Percentiles rank a stretch among this genome's conserved stretches.
These are phyloP conservation scores for Sesamia nonagrioides DNA, from an alignment of 1,140 invertebrate species.

Conservation along the genomic window DNA sequence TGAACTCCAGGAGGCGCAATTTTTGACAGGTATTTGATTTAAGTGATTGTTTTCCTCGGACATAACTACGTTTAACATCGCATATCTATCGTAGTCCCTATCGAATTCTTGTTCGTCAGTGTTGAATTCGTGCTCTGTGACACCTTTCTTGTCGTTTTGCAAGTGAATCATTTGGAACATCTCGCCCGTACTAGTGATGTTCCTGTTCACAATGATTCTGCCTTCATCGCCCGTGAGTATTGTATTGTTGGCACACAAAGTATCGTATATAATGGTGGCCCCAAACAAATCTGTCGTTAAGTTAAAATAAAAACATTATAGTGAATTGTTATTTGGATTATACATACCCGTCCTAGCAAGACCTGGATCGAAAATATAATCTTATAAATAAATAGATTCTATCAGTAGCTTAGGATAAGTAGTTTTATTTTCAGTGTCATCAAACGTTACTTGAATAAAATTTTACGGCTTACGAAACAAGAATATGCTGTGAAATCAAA, in stretches of 20 bases:
- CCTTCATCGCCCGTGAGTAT: background rate
- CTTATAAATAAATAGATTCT: background rate
- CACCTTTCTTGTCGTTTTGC: background rate
- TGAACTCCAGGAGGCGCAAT: background rate
- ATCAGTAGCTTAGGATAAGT: too few relatives aligned
- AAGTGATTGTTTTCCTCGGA: slow-evolving; percentile 10
- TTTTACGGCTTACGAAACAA: too few relatives aligned
- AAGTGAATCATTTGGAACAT: background rate
- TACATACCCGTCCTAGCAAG: slow-evolving; percentile 70
- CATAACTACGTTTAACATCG: background rate
- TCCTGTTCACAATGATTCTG: background rate
- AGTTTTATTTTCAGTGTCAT: too few relatives aligned
- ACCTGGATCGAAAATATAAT: slow-evolving; percentile 62
- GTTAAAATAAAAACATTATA: slow-evolving; percentile 48
- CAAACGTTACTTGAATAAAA: too few relatives aligned
- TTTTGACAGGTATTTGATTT: slow-evolving; percentile 3
- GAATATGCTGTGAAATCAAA: too few relatives aligned
- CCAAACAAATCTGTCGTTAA: slow-evolving; percentile 62
- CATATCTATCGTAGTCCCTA: background rate
- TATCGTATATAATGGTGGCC: slow-evolving; percentile 52
- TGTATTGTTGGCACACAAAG: slow-evolving; percentile 44
- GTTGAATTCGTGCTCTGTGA: background rate
- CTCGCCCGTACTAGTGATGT: background rate
- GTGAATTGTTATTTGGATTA: slow-evolving; percentile 23
- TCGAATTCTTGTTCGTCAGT: slow-evolving; percentile 18